These are phyloP conservation scores for Buphagus erythrorhynchus DNA, from an alignment of 2,797 vertebrate genomes.

Conservation along the genomic window DNA sequence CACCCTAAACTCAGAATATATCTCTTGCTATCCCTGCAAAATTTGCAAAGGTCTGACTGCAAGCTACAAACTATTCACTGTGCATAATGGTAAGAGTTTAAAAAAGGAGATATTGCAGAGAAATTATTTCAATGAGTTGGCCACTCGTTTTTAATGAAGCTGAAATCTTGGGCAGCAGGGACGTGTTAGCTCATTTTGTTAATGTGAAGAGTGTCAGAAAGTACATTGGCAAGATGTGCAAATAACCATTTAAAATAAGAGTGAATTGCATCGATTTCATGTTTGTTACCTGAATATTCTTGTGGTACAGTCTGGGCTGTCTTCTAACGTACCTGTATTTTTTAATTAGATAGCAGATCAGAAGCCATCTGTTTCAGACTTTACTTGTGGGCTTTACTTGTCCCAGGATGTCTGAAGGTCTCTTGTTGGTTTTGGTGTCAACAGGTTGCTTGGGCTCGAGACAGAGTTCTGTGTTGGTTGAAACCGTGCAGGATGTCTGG, in stretches of 20 bases:
- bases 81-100: not conserved
- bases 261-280: not conserved
- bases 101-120: not conserved
- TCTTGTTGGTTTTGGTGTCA: not conserved
- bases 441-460: not conserved
- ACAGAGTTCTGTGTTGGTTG: not conserved
- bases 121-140: not conserved
- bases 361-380: not conserved
- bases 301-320: not conserved
- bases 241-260: not conserved
- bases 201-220: not conserved
- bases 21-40: not conserved
- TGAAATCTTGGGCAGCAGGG: not conserved
- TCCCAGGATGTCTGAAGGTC: not conserved
- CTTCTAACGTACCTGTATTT: not conserved
- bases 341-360: not conserved
- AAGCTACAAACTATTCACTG: not conserved
- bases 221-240: not conserved
- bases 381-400: not conserved
- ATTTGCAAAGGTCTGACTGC: not conserved
- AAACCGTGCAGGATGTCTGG: not conserved
- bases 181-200: not conserved
- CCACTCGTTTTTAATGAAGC: not conserved
- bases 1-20: not conserved
- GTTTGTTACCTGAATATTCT: not conserved